These are phyloP conservation scores for Limosa lapponica DNA, from an alignment of 2,797 vertebrate genomes.

Conservation along the genomic window DNA sequence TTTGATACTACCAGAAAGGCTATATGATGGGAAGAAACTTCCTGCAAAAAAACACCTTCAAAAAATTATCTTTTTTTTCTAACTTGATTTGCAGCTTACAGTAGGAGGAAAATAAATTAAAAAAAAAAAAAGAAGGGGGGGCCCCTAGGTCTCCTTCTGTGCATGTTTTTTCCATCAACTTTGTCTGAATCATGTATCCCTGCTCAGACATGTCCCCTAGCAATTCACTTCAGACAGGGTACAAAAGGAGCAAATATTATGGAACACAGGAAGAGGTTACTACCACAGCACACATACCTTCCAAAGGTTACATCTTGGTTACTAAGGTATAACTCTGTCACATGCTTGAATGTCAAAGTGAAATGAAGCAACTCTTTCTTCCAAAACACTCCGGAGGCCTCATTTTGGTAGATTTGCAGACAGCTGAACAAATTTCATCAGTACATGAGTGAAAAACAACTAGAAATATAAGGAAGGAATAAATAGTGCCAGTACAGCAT, in stretches of 20 bases:
- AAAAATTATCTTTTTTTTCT: not conserved
- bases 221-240: not conserved
- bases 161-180: not conserved
- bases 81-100: not conserved
- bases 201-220: not conserved
- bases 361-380: not conserved
- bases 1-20: not conserved
- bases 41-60: not conserved
- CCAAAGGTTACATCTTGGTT: not conserved
- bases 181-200: not conserved
- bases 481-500: not conserved
- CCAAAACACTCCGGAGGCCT: not conserved
- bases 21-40: not conserved
- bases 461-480: not conserved
- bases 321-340: not conserved
- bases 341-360: slow-evolving; percentile 28
- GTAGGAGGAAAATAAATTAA: no score
- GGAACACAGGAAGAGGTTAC: not conserved
- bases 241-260: not conserved
- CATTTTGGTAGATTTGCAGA: not conserved
- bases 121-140: no score
- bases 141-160: not conserved
- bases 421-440: slow-evolving; percentile 19
- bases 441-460: slow-evolving; percentile 13
- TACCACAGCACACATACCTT: not conserved